These are phyloP conservation scores for Pao palembangensis DNA, from an alignment of 2,113 vertebrate species.

Conservation along the genomic window DNA sequence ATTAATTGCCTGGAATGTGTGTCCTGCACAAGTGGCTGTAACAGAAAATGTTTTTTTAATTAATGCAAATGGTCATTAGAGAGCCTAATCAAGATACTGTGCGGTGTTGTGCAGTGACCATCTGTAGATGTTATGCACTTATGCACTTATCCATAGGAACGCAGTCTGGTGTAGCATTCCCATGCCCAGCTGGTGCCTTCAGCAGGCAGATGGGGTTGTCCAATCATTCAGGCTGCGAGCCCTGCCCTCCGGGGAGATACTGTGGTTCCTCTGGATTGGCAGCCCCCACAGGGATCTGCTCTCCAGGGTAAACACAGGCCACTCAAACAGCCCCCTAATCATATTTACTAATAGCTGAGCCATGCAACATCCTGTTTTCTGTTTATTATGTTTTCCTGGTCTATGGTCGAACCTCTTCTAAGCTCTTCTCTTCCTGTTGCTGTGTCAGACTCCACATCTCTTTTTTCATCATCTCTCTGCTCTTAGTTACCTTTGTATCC, in stretches of 20 bases:
- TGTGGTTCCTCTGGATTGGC: constrained; percentile 76
- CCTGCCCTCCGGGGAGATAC: constrained; percentile 83
- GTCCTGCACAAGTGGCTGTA: constrained; percentile 4
- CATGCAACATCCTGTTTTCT: constrained; percentile 16
- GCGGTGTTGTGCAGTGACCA: too few species aligned
- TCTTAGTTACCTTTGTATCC: constrained; percentile 72
- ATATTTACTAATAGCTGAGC: not conserved
- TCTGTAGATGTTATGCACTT: constrained; percentile 50
- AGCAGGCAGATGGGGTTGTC: constrained; percentile 70
- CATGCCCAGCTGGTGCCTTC: constrained; percentile 77
- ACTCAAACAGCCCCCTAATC: not conserved
- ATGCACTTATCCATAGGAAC: constrained; percentile 70
- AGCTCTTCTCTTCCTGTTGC: constrained; percentile 20
- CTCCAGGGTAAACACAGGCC: constrained; percentile 73
- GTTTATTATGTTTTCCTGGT: not conserved
- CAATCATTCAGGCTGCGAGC: constrained; percentile 69
- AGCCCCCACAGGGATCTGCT: constrained; percentile 70
- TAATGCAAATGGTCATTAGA: constrained; percentile 33
- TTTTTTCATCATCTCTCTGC: constrained; percentile 20
- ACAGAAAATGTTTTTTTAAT: constrained; percentile 19
- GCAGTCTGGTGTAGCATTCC: constrained; percentile 65
- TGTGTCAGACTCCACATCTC: constrained; percentile 13
- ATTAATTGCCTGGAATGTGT: not conserved
- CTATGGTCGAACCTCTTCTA: constrained; percentile 35
- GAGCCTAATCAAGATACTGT: constrained; percentile 27